Evolutionary conservation across 2,113 vertebrate species (phyloP).

Genomic region (Speoplatyrhinus poulsoni): DNA sequence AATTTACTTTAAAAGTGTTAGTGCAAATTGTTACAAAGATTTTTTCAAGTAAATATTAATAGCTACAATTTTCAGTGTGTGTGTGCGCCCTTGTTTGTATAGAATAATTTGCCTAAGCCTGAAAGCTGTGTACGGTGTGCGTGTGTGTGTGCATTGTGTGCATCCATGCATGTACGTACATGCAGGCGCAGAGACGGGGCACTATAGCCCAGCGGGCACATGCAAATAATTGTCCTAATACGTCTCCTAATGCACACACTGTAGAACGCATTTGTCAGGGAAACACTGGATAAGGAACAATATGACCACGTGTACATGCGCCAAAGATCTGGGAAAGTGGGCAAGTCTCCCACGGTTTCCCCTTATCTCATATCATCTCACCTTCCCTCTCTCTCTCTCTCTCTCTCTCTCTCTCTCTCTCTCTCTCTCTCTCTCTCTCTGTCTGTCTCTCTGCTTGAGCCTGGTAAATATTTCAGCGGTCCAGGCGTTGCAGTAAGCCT

Average conservation of each 20-base stretch:
- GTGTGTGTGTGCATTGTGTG: background rate
- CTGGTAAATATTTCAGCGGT: slow-evolving; percentile 76
- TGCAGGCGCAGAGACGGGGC: background rate
- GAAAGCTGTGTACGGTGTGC: background rate
- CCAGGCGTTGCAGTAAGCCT: slow-evolving; percentile 50
- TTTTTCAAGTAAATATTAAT: no score
- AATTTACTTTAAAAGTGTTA: no score
- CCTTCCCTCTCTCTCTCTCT: background rate
- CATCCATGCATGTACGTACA: background rate
- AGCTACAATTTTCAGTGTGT: no score
- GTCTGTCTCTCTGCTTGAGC: slow-evolving; percentile 34
- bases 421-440: slow-evolving; percentile 11
- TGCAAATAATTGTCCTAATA: slow-evolving; percentile 1
- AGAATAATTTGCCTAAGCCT: no score
- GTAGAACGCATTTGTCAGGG: slow-evolving; percentile 34
- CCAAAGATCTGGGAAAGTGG: slow-evolving; percentile 52
- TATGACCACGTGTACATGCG: slow-evolving; percentile 43
- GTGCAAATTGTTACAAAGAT: no score
- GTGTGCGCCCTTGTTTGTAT: no score
- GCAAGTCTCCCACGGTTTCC: slow-evolving; percentile 16
- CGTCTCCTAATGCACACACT: slow-evolving; percentile 27
- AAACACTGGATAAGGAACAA: slow-evolving; percentile 61
- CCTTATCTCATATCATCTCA: background rate
- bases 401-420: slow-evolving; percentile 9
- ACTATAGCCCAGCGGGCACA: slow-evolving; percentile 3